Base-by-base conservation (phyloP, 1,140 invertebrate genomes). In the Drosophila ercepeae region DNA sequence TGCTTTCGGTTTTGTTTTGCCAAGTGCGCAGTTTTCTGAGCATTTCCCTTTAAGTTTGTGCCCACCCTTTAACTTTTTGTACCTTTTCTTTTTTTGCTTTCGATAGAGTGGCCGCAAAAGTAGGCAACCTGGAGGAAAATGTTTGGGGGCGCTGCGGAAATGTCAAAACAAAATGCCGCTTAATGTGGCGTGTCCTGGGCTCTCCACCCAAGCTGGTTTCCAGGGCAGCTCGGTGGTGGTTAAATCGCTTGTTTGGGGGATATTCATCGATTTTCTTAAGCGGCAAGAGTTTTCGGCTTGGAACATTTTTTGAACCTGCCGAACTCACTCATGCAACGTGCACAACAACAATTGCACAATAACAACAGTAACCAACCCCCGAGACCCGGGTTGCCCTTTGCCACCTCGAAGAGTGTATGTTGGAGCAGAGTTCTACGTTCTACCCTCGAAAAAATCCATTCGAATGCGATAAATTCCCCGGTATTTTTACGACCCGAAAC, bases 141-240 rank as follows among this genome's bases (percentile, higher is more conserved):
- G 69, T 63, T 27, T 23, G 13, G 13, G 34, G 50, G 34, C 34
- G 29, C 44, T 73, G 55, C 69, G 57, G 65, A 75, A 75, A 75
- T 76, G 74, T 77, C 77, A 77, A 73, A 81, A 88, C 82, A 86
- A 86, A 86, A 86, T 88, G 77, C 61, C 82, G 82, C 70, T 88
- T 86, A 88, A 86, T 86, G 83, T 75, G 60, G 73, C 74, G 58
- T 86, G 64, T 74, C 77, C 71, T 79, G 68, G 42, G 32, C 67
- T 23, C 51, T 60, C 51, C 46, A 34, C 14, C 67, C 70, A 75
- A 7, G 42, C 21, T 13, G 19, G 29, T 32, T 42, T 14, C 39
- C 39, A 18, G 39, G 39, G 39, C 39, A 18, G 14, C 6, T 42
- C 16, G 27, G 49, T 50, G 67, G 63, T 48, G 54, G 53, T 21